phyloP scores from a whole-genome alignment of 2,113 vertebrate genomes.

The Gracilinanus agilis region DNA sequence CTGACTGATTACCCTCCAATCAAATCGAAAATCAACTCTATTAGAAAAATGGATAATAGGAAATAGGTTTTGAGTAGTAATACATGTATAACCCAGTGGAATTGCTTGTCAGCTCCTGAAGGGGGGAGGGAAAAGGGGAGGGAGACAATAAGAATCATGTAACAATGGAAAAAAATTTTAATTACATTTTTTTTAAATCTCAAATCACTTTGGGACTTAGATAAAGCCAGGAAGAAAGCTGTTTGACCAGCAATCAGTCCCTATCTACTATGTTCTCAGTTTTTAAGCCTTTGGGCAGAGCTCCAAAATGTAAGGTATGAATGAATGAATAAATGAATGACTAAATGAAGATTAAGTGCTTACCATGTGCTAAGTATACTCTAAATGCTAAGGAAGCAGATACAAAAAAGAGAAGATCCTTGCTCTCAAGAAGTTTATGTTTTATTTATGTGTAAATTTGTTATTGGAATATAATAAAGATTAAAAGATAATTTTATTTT shows the following conservation, averaged over 20 bases:
- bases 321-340: neutral
- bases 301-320: neutral
- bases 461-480: too few species aligned
- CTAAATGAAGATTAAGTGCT: neutral
- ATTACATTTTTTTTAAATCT: neutral
- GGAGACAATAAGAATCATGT: too few species aligned
- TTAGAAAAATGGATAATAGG: too few species aligned
- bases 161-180: too few species aligned
- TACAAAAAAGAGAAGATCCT: too few species aligned
- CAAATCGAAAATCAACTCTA: neutral
- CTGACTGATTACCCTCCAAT: neutral
- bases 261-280: neutral
- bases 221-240: neutral
- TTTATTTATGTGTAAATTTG: too few species aligned
- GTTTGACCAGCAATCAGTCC: neutral
- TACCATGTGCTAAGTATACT: neutral
- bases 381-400: neutral
- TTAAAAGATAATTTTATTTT: too few species aligned
- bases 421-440: too few species aligned
- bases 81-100: too few species aligned
- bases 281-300: neutral
- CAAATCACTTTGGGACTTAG: neutral
- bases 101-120: too few species aligned
- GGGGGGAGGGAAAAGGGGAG: too few species aligned
- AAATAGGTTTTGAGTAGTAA: too few species aligned